Percentiles rank a stretch among this genome's conserved stretches.
Conservation (phyloP, 1,140 invertebrate genomes). For the Euura lappo region DNA sequence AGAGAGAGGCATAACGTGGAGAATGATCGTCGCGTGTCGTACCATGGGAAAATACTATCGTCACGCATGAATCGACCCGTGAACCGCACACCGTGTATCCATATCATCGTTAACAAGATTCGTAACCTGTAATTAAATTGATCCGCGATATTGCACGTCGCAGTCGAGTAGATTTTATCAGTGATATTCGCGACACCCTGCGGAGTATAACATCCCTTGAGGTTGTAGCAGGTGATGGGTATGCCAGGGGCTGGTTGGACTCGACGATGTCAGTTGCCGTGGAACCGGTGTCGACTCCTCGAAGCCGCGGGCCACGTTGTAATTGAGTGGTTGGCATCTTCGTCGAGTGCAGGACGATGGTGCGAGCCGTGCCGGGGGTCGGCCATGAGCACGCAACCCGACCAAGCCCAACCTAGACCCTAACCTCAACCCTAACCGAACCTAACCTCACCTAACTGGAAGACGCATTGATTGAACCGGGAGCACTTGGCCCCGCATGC, state of each 20-base stretch:
- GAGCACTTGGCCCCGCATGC: conserved; percentile 52
- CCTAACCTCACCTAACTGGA: background rate
- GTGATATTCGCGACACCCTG: too few relatives aligned
- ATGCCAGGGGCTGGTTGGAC: background rate
- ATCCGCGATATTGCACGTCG: too few relatives aligned
- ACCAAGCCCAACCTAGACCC: background rate
- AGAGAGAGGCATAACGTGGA: too few relatives aligned
- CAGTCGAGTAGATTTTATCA: too few relatives aligned
- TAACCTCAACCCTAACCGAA: conserved; percentile 6
- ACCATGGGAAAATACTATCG: too few relatives aligned
- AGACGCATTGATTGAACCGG: conserved; percentile 51
- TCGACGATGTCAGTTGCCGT: too few relatives aligned
- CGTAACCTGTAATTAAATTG: too few relatives aligned
- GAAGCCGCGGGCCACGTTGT: conserved; percentile 40
- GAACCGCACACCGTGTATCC: too few relatives aligned
- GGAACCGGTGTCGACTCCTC: conserved; percentile 9
- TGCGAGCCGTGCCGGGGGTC: conserved; percentile 24
- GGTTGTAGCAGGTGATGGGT: background rate
- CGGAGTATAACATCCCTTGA: background rate
- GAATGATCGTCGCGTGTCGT: too few relatives aligned
- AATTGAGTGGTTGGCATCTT: conserved; percentile 58
- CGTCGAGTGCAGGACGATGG: conserved; percentile 28
- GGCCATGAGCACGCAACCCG: conserved; percentile 34
- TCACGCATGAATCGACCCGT: too few relatives aligned
- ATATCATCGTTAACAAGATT: too few relatives aligned